Evolutionary conservation across 2,113 vertebrate species (phyloP).

Genomic region (Dendrocopos noguchii): DNA sequence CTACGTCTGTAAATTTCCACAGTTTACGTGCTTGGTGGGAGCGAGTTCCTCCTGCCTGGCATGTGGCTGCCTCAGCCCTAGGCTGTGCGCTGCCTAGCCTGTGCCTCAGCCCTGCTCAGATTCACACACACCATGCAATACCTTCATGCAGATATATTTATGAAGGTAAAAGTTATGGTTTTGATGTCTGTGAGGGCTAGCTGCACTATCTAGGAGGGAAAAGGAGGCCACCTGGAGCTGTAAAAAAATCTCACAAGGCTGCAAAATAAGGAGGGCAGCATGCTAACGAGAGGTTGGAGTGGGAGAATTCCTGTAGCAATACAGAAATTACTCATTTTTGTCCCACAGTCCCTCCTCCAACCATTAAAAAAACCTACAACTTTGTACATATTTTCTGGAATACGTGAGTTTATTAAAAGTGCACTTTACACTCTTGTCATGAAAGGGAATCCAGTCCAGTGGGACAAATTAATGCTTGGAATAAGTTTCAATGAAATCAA

Average conservation of each 20-base stretch:
- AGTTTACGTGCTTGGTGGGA: not conserved
- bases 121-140: not conserved
- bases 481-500: conserved; percentile 23
- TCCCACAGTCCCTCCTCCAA: not conserved
- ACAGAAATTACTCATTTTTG: not conserved
- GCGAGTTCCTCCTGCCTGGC: not conserved
- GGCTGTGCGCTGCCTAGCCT: not conserved
- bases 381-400: conserved; percentile 8
- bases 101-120: not conserved
- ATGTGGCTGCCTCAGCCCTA: not conserved
- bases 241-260: not conserved
- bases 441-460: not conserved
- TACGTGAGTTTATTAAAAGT: not conserved
- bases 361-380: not conserved
- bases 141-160: conserved; percentile 13
- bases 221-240: not conserved
- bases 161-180: conserved; percentile 3
- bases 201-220: not conserved
- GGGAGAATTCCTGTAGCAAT: not conserved
- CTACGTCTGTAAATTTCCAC: not conserved
- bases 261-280: not conserved
- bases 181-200: not conserved
- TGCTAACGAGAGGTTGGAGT: not conserved
- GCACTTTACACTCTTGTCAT: not conserved
- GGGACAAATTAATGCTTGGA: conserved; percentile 9